Evolutionary conservation across 2,888 invertebrate species (phyloP), one percentile per base, ranked within the genome.

Genomic region (Xestia sexstrigata): DNA sequence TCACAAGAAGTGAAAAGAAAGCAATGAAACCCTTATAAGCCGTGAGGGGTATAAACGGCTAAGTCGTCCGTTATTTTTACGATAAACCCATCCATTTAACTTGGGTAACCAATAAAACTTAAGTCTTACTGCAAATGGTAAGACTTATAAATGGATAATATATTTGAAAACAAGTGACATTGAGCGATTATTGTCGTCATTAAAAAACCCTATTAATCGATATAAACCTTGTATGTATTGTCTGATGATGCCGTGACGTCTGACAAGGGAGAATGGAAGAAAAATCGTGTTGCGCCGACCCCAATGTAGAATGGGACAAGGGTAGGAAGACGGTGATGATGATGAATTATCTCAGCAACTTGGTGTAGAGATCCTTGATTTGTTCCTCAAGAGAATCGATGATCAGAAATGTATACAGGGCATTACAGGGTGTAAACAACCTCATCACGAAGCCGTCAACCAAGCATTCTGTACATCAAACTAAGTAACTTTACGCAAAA

Each of bases 11-110:
- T 55, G 26, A 55, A 26, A 55, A 79, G 39, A 62, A 47, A 68
- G 74, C 74, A 58, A 79, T 63, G 67, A 74, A 74, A 68, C n/a
- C 74, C 63, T 47, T 79, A 74, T 49, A 65, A 35, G 79, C 26
- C 13, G 9, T 2, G 15, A 72, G 26, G 39, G 26, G n/a, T 30
- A 47, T 60, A 78, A 55, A 79, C 15, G 39, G 60, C n/a, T 15
- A 45, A 45, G 30, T n/a, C 11, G 7, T 47, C 45, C 35, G 35
- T 45, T 73, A 67, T 66, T 60, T 60, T 55, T 45, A 52, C 52
- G 39, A 62, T 52, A 52, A 49, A 60, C 13, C 65, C 26, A 62
- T 60, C 15, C 15, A 11, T 35, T 62, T 78, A 39, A 30, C 23
- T 42, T 26, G 58, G 35, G 23, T 20, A 71, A 45, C 23, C 17